phyloP scores from a whole-genome alignment of 1,140 invertebrate genomes.

The Armadillidium nasatum region DNA sequence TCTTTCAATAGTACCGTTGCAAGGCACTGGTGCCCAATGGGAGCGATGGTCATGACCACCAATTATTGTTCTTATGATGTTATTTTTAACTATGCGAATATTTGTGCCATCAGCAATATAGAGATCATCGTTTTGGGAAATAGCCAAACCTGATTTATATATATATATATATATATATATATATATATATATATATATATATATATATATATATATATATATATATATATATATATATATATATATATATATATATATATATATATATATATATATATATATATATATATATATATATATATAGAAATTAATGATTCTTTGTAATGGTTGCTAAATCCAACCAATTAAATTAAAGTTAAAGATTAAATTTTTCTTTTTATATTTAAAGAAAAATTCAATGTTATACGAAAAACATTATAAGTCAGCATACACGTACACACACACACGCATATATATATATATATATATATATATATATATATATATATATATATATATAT shows the following conservation, averaged over 20 bases:
- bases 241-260: constrained; percentile 20
- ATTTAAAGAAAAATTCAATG: no score
- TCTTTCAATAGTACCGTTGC: constrained; percentile 83
- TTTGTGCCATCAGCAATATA: constrained; percentile 90
- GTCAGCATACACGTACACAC: no score
- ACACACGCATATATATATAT: no score
- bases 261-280: constrained; percentile 12
- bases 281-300: constrained; percentile 16
- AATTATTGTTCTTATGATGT: constrained; percentile 86
- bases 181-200: not conserved
- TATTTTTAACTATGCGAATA: constrained; percentile 87
- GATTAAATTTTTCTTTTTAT: no score
- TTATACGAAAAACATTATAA: no score
- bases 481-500: no score
- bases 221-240: constrained; percentile 16
- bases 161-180: not conserved
- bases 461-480: no score
- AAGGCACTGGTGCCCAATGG: constrained; percentile 93
- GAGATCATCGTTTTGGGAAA: constrained; percentile 77
- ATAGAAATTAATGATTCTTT: no score
- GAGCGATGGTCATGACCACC: constrained; percentile 92
- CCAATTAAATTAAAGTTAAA: no score
- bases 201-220: constrained; percentile 19
- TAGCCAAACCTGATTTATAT: constrained; percentile 61
- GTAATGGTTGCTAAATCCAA: no score